Evolutionary conservation across 2,888 invertebrate genomes (phyloP).

Genomic region (Yponomeuta sedellus): DNA sequence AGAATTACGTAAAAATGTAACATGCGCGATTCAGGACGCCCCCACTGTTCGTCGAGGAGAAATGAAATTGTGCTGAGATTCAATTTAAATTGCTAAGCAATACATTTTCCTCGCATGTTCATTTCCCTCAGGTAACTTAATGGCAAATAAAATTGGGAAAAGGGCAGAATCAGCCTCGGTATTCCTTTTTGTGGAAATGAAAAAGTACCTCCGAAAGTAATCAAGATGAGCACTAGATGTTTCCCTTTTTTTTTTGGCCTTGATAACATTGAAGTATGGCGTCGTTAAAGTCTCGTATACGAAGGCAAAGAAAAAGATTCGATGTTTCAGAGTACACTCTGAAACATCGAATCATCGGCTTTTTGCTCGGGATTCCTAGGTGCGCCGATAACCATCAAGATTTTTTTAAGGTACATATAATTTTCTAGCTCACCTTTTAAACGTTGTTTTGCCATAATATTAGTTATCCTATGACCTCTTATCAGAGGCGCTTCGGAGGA

Average conservation of each 20-base stretch:
- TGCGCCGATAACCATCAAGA: too few species aligned
- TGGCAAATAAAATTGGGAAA: slow-evolving; percentile 16
- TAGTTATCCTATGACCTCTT: too few species aligned
- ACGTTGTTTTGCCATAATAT: too few species aligned
- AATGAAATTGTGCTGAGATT: slow-evolving; percentile 14
- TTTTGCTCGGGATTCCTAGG: too few species aligned
- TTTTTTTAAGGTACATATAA: too few species aligned
- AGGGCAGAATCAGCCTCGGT: slow-evolving; percentile 4
- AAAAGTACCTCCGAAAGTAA: neutral
- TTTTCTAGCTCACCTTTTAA: too few species aligned
- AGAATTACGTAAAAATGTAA: neutral
- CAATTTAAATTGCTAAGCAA: slow-evolving; percentile 17
- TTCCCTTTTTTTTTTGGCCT: neutral
- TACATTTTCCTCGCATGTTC: slow-evolving; percentile 13
- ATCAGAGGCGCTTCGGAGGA: too few species aligned
- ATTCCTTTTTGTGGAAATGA: neutral
- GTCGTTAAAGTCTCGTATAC: neutral
- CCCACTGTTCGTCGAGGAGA: neutral
- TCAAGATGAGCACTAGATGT: neutral
- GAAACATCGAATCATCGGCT: too few species aligned
- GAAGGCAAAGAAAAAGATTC: too few species aligned
- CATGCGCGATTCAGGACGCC: neutral
- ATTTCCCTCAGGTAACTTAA: slow-evolving; percentile 15
- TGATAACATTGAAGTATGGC: neutral
- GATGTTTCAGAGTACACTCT: too few species aligned